These are phyloP conservation scores for Micrastur ruficollis DNA, from an alignment of 2,797 vertebrate species.

Conservation along the genomic window DNA sequence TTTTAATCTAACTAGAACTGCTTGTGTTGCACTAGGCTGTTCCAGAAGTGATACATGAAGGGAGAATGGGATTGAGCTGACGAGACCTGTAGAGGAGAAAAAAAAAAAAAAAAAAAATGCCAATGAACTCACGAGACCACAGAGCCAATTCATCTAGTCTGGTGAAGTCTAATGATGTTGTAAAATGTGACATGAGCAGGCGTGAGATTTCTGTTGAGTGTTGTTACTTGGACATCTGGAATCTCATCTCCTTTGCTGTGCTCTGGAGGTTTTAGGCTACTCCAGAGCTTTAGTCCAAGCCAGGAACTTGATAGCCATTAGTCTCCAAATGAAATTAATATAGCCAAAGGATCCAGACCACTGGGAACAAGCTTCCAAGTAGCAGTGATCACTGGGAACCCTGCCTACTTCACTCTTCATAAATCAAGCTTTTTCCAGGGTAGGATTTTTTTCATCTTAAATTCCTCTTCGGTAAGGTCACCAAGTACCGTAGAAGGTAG, in stretches of 20 bases:
- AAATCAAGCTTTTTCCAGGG: neutral
- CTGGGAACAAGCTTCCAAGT: neutral
- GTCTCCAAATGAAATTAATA: neutral
- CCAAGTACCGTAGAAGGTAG: neutral
- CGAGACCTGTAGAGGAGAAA: neutral
- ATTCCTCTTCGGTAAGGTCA: neutral
- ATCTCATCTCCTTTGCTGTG: neutral
- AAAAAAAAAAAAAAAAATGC: neutral
- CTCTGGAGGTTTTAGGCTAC: neutral
- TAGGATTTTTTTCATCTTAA: neutral
- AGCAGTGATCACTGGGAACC: neutral
- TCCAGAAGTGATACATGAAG: neutral
- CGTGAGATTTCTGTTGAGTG: neutral
- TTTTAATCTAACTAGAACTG: neutral
- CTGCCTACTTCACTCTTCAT: neutral
- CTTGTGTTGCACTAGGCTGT: neutral
- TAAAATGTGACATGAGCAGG: neutral
- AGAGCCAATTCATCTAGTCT: accelerated
- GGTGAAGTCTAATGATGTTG: neutral
- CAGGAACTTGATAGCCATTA: neutral
- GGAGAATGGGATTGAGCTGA: neutral
- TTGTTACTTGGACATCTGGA: neutral
- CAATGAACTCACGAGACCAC: neutral
- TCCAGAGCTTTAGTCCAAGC: slow-evolving; percentile 7
- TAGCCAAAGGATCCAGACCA: neutral